phyloP scores from a whole-genome alignment of 2,888 invertebrate species.

The Nycteola revayana region DNA sequence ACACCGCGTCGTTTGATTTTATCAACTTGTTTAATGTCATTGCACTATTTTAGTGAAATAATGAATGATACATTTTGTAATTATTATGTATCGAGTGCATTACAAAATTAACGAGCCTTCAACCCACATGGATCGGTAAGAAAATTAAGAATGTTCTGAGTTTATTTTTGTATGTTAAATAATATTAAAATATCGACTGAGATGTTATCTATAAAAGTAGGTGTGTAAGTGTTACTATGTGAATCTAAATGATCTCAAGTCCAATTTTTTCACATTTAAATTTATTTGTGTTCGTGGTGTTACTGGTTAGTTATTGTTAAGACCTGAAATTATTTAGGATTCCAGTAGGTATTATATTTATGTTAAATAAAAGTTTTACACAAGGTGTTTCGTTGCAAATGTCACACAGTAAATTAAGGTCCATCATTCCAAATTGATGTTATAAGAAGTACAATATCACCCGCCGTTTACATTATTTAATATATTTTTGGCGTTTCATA shows the following conservation, averaged over 20 bases:
- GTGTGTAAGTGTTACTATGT: too few species aligned
- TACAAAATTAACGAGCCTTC: conserved; percentile 3
- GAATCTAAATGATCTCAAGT: too few species aligned
- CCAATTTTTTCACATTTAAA: too few species aligned
- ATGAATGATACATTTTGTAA: conserved; percentile 10
- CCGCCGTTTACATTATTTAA: conserved; percentile 35
- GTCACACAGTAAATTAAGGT: too few species aligned
- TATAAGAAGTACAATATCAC: conserved; percentile 36
- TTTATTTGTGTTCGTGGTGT: too few species aligned
- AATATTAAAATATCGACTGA: conserved; percentile 9
- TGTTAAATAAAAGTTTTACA: too few species aligned
- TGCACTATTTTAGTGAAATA: conserved; percentile 14
- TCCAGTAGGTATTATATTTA: too few species aligned
- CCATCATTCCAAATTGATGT: conserved; percentile 13
- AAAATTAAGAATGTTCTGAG: conserved; percentile 3
- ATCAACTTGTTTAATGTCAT: conserved; percentile 22
- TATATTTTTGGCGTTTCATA: conserved; percentile 30
- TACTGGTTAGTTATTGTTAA: too few species aligned
- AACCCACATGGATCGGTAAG: conserved; percentile 31
- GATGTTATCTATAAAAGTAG: conserved; percentile 5
- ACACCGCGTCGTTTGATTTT: conserved; percentile 37
- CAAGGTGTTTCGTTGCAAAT: too few species aligned
- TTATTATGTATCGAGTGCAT: conserved; percentile 3
- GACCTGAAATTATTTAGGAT: too few species aligned
- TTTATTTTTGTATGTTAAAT: conserved; percentile 12